These are phyloP conservation scores for Pluvialis apricaria DNA, from an alignment of 2,113 vertebrate genomes.

Conservation along the genomic window DNA sequence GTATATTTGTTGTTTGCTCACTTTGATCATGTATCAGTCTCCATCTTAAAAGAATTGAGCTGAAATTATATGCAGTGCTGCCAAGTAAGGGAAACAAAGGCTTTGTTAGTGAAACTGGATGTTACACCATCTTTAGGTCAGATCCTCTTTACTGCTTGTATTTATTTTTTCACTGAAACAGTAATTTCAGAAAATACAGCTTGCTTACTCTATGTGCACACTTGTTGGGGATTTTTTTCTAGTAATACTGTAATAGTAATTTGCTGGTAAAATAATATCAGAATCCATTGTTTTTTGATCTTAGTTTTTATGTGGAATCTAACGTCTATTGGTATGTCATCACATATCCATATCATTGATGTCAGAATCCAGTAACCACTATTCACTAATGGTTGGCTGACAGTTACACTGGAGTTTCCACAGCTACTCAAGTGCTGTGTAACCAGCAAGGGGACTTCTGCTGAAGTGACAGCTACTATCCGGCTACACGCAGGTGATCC, in stretches of 20 bases:
- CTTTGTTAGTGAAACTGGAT: not conserved
- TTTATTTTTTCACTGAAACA: not conserved
- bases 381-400: not conserved
- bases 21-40: not conserved
- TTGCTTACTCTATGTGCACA: not conserved
- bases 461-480: not conserved
- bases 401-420: not conserved
- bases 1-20: not conserved
- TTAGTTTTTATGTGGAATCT: not conserved
- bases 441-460: not conserved
- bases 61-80: not conserved
- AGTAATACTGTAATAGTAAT: accelerated
- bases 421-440: not conserved
- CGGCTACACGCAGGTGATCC: not conserved
- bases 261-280: not conserved
- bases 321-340: not conserved
- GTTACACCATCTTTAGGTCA: not conserved
- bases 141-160: not conserved
- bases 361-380: not conserved
- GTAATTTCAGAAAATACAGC: not conserved
- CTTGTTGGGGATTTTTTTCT: not conserved
- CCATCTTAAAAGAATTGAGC: not conserved
- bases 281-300: not conserved
- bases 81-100: not conserved
- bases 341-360: not conserved